Evolutionary conservation across 2,888 invertebrate genomes (phyloP), one percentile per base, ranked within the genome.

Genomic region (Lasioglossum lativentre): DNA sequence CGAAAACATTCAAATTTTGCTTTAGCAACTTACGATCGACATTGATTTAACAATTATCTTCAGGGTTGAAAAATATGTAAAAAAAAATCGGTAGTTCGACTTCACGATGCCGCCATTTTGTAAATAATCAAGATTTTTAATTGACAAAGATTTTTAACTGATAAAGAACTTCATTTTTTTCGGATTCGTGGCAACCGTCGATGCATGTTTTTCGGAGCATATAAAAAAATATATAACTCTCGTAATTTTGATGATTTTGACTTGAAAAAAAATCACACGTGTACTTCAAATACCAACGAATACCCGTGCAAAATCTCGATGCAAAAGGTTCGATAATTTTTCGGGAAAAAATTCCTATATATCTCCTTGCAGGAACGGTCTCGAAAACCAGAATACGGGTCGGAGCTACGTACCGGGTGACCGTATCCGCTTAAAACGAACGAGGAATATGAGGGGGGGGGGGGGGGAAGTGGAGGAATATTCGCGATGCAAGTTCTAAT

Each of bases 401-500:
- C 52, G 52, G n/a, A 2, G 1, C 52, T n/a, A 52, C 52, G n/a
- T 52, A 52, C 3, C 52, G 52, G 52, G 52, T 52, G 52, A 52
- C 10, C 52, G 10, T 52, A 3, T 52, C 23, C 23, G 52, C 52
- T 52, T n/a, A 23, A 52, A 52, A 52, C 23, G 8, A 10, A 23
- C 52, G 23, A 0, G 3, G 23, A 52, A 52, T 8, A 8, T 8
- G 34, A 10, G 23, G 2, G 38, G 1, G 4, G 3, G 12, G 30
- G 30, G 6, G 1, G 3, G 12, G 30, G 30, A 2, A 1, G 4
- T 5, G 34, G 68, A 19, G n/a, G 23, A 68, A 72, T 45, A 72
- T 72, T 68, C 70, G 40, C 30, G 38, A 38, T 34, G 30, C 52
- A n/a, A 70, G 74, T 78, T 71, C 75, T 84, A 84, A 75, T 78